Percentiles rank a stretch among this genome's conserved stretches.
Evolutionary conservation across 2,888 invertebrate species (phyloP).

Genomic region (Volucella inanis): DNA sequence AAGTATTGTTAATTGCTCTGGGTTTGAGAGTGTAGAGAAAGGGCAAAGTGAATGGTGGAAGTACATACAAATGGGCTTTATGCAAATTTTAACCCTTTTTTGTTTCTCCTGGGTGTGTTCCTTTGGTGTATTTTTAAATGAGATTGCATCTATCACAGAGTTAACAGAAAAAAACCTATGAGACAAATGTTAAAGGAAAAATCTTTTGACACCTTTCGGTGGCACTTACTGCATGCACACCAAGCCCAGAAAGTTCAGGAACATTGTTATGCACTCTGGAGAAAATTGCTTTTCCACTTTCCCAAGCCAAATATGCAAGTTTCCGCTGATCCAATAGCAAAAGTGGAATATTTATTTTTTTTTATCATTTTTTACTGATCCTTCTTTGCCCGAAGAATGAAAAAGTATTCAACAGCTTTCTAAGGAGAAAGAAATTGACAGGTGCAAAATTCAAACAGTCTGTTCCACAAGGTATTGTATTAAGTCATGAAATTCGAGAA

Average conservation of each 20-base stretch:
- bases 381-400: constrained; percentile 43
- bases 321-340: constrained; percentile 56
- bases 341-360: constrained; percentile 17
- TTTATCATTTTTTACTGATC: constrained; percentile 17
- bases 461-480: background rate
- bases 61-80: constrained; percentile 1
- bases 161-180: constrained; percentile 8
- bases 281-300: constrained; percentile 50
- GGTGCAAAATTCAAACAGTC: constrained; percentile 53
- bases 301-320: constrained; percentile 70
- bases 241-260: constrained; percentile 49
- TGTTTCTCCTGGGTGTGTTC: constrained; percentile 39
- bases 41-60: too few species aligned
- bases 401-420: constrained; percentile 64
- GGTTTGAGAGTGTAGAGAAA: background rate
- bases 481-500: too few species aligned
- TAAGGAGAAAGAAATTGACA: constrained; percentile 48
- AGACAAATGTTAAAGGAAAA: constrained; percentile 41
- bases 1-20: constrained; percentile 66
- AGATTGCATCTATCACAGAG: background rate
- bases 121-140: constrained; percentile 17
- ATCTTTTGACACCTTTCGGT: constrained; percentile 51
- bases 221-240: constrained; percentile 47
- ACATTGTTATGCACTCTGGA: constrained; percentile 63
- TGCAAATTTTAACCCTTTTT: constrained; percentile 1